phyloP scores from a whole-genome alignment of 37 sponge, comb jelly and placozoan species.

The Hexactinellida sp. region DNA sequence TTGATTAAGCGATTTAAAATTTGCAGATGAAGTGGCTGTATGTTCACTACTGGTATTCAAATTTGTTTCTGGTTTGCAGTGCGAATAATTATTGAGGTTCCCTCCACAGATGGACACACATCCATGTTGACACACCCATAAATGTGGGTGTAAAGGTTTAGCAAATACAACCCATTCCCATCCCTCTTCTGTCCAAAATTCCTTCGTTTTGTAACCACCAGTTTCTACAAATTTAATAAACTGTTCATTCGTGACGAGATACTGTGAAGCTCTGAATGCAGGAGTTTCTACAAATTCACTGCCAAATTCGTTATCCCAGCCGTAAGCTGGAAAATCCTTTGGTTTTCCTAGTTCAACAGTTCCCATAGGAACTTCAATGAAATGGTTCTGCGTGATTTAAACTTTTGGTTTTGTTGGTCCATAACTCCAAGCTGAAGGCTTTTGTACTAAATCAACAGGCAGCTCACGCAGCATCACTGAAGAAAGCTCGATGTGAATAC shows the following conservation, averaged over 20 bases:
- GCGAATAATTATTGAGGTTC: conserved; percentile 42
- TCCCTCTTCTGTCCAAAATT: conserved; percentile 74
- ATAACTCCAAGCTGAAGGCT: conserved; percentile 61
- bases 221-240: conserved; percentile 56
- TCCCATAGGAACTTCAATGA: conserved; percentile 37
- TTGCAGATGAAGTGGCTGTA: neutral
- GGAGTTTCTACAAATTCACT: conserved; percentile 39
- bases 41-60: neutral
- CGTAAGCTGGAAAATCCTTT: conserved; percentile 61
- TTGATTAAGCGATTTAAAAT: neutral
- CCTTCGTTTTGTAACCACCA: conserved; percentile 44
- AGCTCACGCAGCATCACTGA: conserved; percentile 66
- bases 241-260: conserved; percentile 55
- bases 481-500: conserved; percentile 68
- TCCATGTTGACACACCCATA: conserved; percentile 64
- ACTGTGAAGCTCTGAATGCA: conserved; percentile 56
- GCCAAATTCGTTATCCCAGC: conserved; percentile 87
- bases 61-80: conserved; percentile 31
- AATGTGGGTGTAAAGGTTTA: conserved; percentile 50
- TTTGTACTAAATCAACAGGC: conserved; percentile 41
- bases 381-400: conserved; percentile 42
- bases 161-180: conserved; percentile 62
- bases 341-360: conserved; percentile 52
- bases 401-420: conserved; percentile 33
- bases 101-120: conserved; percentile 68